Percentiles rank a stretch among this genome's conserved stretches.
Conservation (phyloP, 2,888 invertebrate species). For the Tetragonula carbonaria region DNA sequence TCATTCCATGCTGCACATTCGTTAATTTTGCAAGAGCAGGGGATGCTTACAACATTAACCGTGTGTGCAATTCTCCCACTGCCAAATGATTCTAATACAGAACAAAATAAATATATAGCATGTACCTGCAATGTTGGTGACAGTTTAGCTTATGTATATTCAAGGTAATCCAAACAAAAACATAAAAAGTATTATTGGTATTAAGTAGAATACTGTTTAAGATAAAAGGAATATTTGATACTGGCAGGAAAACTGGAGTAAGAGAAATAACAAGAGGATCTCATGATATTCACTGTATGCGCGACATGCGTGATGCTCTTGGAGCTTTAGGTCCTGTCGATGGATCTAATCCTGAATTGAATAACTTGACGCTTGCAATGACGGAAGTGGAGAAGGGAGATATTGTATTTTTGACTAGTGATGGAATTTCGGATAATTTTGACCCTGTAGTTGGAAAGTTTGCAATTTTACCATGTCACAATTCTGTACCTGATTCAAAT, state of each 20-base stretch:
- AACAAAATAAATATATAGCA: conserved; percentile 87
- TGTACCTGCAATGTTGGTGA: conserved; percentile 96
- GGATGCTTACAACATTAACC: conserved; percentile 93
- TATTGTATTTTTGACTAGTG: conserved; percentile 94
- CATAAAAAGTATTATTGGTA: background rate
- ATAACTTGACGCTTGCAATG: conserved; percentile 93
- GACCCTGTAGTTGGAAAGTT: conserved; percentile 96
- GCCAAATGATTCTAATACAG: conserved; percentile 71
- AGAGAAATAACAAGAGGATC: conserved; percentile 93
- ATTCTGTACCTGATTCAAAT: conserved; percentile 59
- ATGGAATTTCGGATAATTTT: conserved; percentile 95
- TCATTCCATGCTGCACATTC: conserved; percentile 94
- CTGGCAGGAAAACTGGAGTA: conserved; percentile 87
- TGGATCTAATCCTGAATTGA: conserved; percentile 92
- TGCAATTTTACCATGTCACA: conserved; percentile 85
- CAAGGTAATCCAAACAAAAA: conserved; percentile 83
- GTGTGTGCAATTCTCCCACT: conserved; percentile 90
- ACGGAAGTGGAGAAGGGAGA: conserved; percentile 92
- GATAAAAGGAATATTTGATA: conserved; percentile 20
- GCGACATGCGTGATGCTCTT: conserved; percentile 95
- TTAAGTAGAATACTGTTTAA: background rate
- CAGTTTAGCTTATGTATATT: conserved; percentile 94
- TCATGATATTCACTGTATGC: conserved; percentile 92
- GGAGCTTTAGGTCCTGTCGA: conserved; percentile 95
- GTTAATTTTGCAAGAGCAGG: conserved; percentile 92